Evolutionary conservation across 2,888 invertebrate genomes (phyloP).

Genomic region (Allophyes oxyacanthae): DNA sequence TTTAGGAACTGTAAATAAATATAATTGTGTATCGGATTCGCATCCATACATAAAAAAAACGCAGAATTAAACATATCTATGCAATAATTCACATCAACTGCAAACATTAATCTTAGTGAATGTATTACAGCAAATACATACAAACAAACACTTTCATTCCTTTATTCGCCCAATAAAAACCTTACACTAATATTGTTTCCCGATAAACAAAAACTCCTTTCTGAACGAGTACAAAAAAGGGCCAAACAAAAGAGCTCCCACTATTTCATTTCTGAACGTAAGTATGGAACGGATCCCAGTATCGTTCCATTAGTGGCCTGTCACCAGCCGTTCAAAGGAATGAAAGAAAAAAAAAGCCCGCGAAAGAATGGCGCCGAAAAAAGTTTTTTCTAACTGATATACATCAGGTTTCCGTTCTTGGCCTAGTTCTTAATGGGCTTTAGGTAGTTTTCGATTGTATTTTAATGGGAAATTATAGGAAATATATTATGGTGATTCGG

Average conservation of each 20-base stretch:
- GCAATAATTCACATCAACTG: no score
- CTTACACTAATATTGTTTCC: conserved; percentile 32
- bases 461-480: conserved; percentile 30
- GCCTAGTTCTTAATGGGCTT: conserved; percentile 47
- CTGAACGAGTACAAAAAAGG: conserved; percentile 42
- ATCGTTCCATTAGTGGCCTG: conserved; percentile 85
- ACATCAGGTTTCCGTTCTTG: conserved; percentile 48
- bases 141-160: no score
- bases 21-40: no score
- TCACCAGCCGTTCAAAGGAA: conserved; percentile 74
- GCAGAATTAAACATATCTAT: no score
- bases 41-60: no score
- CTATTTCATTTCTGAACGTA: conserved; percentile 74
- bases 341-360: conserved; percentile 65
- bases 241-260: conserved; percentile 65
- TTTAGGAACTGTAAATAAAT: no score
- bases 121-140: no score
- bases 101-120: no score
- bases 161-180: conserved; percentile 20
- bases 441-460: conserved; percentile 36
- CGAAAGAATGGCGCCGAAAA: conserved; percentile 58
- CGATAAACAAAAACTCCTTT: conserved; percentile 50
- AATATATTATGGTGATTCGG: not conserved
- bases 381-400: conserved; percentile 57
- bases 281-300: conserved; percentile 70